A percentile compares a stretch with the other conserved stretches of the same genome.
Conservation (phyloP, 2,113 vertebrate genomes). For the Lates calcarifer region DNA sequence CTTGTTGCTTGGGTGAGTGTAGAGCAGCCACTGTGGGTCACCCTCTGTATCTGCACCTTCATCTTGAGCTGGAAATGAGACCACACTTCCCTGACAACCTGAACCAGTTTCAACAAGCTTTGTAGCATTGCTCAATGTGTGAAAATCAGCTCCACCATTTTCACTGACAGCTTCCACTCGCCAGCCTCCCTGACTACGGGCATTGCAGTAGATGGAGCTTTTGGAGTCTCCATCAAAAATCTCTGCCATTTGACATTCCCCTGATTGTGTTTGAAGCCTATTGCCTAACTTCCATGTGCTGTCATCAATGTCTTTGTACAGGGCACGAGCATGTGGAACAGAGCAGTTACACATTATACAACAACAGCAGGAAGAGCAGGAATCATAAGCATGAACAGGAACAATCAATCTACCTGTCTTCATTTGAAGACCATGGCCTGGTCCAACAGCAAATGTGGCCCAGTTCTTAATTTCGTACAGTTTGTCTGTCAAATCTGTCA, state of each 20-base stretch:
- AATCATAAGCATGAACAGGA: background rate
- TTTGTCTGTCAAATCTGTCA: background rate
- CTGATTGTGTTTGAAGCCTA: background rate
- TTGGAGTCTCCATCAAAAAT: background rate
- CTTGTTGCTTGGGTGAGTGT: background rate
- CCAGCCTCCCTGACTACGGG: background rate
- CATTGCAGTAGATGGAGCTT: background rate
- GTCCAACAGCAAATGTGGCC: conserved; percentile 36
- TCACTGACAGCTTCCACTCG: background rate
- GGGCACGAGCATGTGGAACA: background rate
- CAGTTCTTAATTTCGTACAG: background rate
- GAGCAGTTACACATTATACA: too few species aligned
- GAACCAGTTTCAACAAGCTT: background rate
- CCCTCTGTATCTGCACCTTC: background rate
- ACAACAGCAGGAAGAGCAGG: background rate
- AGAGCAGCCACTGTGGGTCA: conserved; percentile 19
- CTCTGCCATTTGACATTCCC: background rate
- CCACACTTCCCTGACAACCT: conserved; percentile 3
- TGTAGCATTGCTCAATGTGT: accelerated
- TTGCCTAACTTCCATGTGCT: background rate
- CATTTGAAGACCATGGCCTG: conserved; percentile 42
- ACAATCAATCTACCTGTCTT: conserved; percentile 12
- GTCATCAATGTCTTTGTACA: background rate
- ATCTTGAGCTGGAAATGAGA: conserved; percentile 21
- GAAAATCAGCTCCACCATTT: background rate